A percentile compares a stretch with the other conserved stretches of the same genome.
Conservation (phyloP, 2,888 invertebrate genomes). For the Galerucella nymphaeae region DNA sequence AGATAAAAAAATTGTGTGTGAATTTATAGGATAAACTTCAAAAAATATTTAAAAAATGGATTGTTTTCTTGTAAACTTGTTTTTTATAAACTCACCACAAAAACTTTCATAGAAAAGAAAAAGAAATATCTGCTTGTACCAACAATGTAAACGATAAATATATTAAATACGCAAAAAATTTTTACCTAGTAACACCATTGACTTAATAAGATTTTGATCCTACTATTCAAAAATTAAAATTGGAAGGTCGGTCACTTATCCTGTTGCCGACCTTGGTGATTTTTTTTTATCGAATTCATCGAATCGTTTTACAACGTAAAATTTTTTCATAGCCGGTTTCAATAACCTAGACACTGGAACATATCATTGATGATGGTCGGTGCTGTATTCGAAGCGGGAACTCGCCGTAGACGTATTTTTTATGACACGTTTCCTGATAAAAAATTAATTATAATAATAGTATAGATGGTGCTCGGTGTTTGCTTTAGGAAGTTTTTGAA, state of each 20-base stretch:
- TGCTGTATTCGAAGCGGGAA: neutral
- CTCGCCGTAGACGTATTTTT: neutral
- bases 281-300: neutral
- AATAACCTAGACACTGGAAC: conserved; percentile 3
- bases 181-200: neutral
- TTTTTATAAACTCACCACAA: too few species aligned
- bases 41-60: too few species aligned
- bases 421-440: neutral
- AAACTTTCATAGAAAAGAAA: too few species aligned
- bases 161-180: neutral
- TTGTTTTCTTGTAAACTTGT: too few species aligned
- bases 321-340: neutral
- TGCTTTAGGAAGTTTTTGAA: neutral
- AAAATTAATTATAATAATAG: neutral
- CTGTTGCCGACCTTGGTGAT: conserved; percentile 10
- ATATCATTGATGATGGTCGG: neutral
- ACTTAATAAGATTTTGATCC: neutral
- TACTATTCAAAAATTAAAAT: conserved; percentile 6
- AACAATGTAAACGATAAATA: too few species aligned
- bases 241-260: conserved; percentile 22
- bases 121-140: too few species aligned
- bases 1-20: too few species aligned
- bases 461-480: neutral
- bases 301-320: neutral
- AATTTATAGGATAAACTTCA: too few species aligned